These are phyloP conservation scores for Erythrocercus mccallii DNA, from an alignment of 2,113 vertebrate species.

Conservation along the genomic window DNA sequence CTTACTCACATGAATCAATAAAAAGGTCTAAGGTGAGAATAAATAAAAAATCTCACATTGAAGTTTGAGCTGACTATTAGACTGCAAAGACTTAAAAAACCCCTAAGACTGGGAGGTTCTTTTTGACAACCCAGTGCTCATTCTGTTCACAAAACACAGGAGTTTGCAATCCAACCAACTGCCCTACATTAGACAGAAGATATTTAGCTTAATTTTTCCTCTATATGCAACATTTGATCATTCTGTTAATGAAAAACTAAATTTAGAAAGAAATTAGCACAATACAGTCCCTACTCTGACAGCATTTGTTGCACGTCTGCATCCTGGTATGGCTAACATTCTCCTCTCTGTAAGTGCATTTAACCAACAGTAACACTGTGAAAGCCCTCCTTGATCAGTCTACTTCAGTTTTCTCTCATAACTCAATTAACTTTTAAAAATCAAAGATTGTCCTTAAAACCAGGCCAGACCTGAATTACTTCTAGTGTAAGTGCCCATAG, in stretches of 20 bases:
- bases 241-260: neutral
- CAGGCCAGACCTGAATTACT: neutral
- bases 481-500: neutral
- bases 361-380: neutral
- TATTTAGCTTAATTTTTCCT: neutral
- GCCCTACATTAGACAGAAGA: neutral
- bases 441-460: neutral
- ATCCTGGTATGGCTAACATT: neutral
- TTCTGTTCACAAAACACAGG: neutral
- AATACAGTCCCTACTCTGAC: neutral
- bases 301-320: neutral
- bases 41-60: neutral
- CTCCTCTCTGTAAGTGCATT: neutral
- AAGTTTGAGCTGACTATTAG: neutral
- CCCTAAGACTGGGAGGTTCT: neutral
- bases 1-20: neutral
- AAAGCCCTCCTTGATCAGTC: neutral
- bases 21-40: neutral
- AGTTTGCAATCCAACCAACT: neutral
- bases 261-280: neutral
- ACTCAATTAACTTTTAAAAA: neutral
- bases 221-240: neutral
- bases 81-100: neutral
- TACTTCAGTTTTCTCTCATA: neutral
- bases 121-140: neutral